These are phyloP conservation scores for Megaceryle torquata DNA, from an alignment of 2,113 vertebrate species.

Conservation along the genomic window DNA sequence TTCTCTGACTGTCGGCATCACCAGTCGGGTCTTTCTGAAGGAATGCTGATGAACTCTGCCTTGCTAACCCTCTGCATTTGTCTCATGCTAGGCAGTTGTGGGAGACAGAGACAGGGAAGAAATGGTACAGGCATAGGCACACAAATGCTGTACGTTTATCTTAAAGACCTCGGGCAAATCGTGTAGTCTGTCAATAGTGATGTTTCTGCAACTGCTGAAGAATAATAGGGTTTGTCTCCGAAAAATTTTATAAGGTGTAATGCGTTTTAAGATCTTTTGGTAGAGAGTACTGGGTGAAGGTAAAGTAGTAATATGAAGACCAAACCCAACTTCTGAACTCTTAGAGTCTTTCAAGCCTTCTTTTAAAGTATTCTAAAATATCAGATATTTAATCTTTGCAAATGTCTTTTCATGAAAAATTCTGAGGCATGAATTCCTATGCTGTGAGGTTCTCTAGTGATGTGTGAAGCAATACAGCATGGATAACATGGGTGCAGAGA, in stretches of 20 bases:
- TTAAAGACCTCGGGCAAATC: not conserved
- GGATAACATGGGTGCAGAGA: not conserved
- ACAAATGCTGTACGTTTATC: accelerated
- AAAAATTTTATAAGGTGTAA: not conserved
- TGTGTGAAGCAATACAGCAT: not conserved
- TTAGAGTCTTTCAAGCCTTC: not conserved
- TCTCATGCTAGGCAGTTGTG: accelerated
- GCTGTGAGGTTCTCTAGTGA: not conserved
- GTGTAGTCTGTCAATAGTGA: not conserved
- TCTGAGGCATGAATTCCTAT: not conserved
- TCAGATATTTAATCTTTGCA: not conserved
- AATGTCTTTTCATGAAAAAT: not conserved
- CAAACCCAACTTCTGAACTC: not conserved
- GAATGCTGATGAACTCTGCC: not conserved
- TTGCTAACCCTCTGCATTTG: not conserved
- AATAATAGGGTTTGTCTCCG: not conserved
- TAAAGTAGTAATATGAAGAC: not conserved
- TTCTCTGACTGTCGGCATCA: not conserved
- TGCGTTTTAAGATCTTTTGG: not conserved
- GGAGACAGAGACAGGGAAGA: not conserved
- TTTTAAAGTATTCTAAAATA: not conserved
- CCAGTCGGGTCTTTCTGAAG: accelerated
- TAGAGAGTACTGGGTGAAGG: not conserved
- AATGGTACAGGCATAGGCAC: too few species aligned
- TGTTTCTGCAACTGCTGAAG: not conserved